phyloP scores from a whole-genome alignment of 2,888 invertebrate species.

The Stenotaenia linearis region DNA sequence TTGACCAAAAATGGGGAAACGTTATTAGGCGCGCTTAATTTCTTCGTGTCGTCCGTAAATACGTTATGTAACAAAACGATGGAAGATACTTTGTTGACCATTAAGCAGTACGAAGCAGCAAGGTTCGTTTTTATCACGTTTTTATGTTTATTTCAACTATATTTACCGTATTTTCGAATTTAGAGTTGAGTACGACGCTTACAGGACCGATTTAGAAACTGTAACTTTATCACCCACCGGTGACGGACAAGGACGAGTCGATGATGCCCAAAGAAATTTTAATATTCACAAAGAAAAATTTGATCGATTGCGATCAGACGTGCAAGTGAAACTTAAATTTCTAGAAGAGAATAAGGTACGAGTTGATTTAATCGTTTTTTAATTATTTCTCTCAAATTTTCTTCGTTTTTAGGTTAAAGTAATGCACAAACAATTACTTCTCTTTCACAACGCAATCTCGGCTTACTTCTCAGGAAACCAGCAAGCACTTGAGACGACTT shows the following conservation, averaged over 20 bases:
- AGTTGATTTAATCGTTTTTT: neutral
- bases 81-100: constrained; percentile 81
- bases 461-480: constrained; percentile 97
- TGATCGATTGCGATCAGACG: constrained; percentile 87
- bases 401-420: constrained; percentile 76
- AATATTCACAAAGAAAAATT: constrained; percentile 81
- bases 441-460: constrained; percentile 94
- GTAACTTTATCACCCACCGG: constrained; percentile 53
- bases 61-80: constrained; percentile 97
- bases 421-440: constrained; percentile 93
- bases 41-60: constrained; percentile 91
- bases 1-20: constrained; percentile 90
- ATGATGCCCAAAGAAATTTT: constrained; percentile 74
- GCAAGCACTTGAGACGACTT: constrained; percentile 81
- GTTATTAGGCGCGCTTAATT: constrained; percentile 84
- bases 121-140: too few species aligned
- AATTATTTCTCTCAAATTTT: constrained; percentile 14
- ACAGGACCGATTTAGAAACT: constrained; percentile 86
- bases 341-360: constrained; percentile 90
- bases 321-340: constrained; percentile 90
- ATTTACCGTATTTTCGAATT: constrained; percentile 12
- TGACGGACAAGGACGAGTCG: constrained; percentile 58
- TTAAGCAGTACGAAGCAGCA: constrained; percentile 69
- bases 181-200: constrained; percentile 95
- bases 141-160: neutral